Conservation (phyloP, 1,140 invertebrate species). For the Lepeophtheirus salmonis region DNA sequence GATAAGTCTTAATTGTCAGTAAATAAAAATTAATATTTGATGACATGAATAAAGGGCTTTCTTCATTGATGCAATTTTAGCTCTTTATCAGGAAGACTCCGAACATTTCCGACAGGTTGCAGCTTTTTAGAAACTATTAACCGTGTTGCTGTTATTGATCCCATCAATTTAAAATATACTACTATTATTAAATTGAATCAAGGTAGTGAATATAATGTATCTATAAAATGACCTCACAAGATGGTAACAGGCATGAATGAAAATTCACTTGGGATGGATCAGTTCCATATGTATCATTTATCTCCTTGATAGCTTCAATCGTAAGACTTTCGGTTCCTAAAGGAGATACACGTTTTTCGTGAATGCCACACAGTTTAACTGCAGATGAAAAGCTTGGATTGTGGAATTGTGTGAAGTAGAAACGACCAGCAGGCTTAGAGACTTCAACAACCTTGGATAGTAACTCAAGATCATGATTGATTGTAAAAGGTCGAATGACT, state of each 20-base stretch:
- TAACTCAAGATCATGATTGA: neutral
- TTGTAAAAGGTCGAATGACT: neutral
- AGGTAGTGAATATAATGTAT: neutral
- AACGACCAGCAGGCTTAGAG: neutral
- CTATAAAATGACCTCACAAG: neutral
- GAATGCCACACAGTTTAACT: slow-evolving; percentile 2
- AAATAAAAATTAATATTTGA: neutral
- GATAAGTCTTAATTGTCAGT: too few species aligned
- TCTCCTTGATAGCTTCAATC: too few species aligned
- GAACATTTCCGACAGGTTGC: neutral
- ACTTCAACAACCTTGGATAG: neutral
- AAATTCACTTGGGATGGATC: neutral
- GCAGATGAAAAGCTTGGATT: neutral
- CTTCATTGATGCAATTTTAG: slow-evolving; percentile 49
- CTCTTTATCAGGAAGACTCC: slow-evolving; percentile 29
- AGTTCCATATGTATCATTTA: too few species aligned
- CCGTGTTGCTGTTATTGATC: neutral
- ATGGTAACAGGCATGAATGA: neutral
- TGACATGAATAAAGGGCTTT: neutral
- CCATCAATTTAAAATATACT: neutral
- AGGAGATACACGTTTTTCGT: too few species aligned
- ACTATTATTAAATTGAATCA: neutral
- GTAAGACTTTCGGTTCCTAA: too few species aligned
- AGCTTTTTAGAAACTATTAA: neutral
- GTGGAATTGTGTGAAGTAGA: neutral